Evolutionary conservation across 2,113 vertebrate species (phyloP), one percentile per base, ranked within the genome.

Genomic region (Corydoras sp.): DNA sequence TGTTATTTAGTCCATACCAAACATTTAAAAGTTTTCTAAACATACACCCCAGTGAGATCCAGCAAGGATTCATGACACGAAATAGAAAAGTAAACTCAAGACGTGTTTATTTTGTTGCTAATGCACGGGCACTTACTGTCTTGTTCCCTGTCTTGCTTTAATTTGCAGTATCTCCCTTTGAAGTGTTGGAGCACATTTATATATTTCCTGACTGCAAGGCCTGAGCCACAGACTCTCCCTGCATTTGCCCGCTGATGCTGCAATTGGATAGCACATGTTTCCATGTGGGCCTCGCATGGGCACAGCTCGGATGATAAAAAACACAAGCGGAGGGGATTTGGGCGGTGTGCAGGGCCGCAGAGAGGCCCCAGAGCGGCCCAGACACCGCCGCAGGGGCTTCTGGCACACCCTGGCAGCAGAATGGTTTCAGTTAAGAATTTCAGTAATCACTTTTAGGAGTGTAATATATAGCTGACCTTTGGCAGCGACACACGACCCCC

Each of bases 391-490:
- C 86, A 82, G 88, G 90, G 88, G 86, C 88, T 90, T 88, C 88
- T 85, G 89, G 86, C 88, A 89, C 87, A 88, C 89, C 87, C 88
- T 87, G 87, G 86, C 86, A 90, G 88, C 86, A 87, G 89, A 89
- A 88, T 90, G 89, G 87, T 89, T 91, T 90, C 85, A 91, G 89
- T 90, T 90, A 90, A 90, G 88, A 90, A 90, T 90, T 90, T 90
- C 87, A 90, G 88, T 90, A 90, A 90, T 90, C 87, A 89, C 89
- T 91, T 91, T 91, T 91, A 91, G 89, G 89, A 91, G 90, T 87
- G 88, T 90, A 90, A 91, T 91, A 91, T 90, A 91, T 90, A 88
- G 88, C 88, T 89, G 89, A 90, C 88, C 88, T 89, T 89, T 87
- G 85, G 86, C 89, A 88, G 88, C 85, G 85, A 88, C 88, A 89